Conservation (phyloP, 2,797 vertebrate species). For the Onychomys arenicola region DNA sequence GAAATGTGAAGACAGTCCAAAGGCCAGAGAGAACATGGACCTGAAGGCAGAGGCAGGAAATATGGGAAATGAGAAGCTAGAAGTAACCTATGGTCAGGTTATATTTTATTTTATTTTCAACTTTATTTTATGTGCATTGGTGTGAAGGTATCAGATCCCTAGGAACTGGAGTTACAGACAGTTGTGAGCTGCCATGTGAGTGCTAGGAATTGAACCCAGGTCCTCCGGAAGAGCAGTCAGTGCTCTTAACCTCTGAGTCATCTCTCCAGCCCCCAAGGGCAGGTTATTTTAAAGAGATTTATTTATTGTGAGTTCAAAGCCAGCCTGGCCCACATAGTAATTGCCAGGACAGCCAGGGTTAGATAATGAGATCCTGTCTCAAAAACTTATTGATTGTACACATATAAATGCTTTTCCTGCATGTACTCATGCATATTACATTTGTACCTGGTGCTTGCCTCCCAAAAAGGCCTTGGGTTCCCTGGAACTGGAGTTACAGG, state of each 20-base stretch:
- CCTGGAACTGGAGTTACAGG: not conserved
- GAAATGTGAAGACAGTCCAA: conserved; percentile 29
- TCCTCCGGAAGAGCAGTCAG: not conserved
- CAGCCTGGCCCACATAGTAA: not conserved
- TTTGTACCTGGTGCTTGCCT: not conserved
- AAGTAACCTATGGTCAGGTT: conserved; percentile 16
- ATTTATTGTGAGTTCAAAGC: not conserved
- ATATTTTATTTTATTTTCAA: not conserved
- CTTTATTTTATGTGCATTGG: not conserved
- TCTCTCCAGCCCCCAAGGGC: not conserved
- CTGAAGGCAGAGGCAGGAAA: conserved; percentile 22
- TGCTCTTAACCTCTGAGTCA: not conserved
- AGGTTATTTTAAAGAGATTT: not conserved
- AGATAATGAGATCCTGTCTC: not conserved
- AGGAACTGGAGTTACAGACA: not conserved
- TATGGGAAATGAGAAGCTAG: conserved; percentile 14
- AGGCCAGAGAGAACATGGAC: not conserved
- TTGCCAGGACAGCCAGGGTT: not conserved
- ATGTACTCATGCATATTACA: not conserved
- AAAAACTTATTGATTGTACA: not conserved
- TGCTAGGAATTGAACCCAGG: not conserved
- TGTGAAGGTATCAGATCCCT: not conserved
- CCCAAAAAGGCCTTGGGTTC: not conserved
- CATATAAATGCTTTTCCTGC: not conserved
- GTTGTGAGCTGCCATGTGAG: not conserved